These are phyloP conservation scores for Echiichthys vipera DNA, from an alignment of 2,797 vertebrate genomes.

Conservation along the genomic window DNA sequence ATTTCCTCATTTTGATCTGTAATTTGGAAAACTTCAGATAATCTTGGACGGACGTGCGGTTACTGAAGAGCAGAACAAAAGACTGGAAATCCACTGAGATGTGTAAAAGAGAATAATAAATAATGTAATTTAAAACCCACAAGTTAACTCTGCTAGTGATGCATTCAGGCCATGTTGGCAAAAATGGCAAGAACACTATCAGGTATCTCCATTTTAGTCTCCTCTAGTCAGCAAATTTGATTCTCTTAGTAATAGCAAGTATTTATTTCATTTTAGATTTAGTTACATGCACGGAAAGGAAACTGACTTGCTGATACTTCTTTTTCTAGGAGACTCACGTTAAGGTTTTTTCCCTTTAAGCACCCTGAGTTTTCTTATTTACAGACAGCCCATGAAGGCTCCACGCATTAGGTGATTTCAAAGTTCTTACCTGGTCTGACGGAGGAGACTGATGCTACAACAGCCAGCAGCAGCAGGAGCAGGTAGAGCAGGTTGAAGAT, in stretches of 20 bases:
- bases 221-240: background rate
- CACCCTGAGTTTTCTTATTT: rapidly evolving
- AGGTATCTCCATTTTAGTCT: no score
- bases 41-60: no score
- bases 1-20: no score
- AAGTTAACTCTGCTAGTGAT: background rate
- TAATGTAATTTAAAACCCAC: background rate
- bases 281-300: background rate
- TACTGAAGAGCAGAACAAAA: no score
- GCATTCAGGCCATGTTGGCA: background rate
- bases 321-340: background rate
- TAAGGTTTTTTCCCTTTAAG: background rate
- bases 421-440: slow-evolving; percentile 76
- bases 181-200: background rate
- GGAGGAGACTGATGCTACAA: slow-evolving; percentile 51
- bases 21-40: no score
- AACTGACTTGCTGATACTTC: background rate
- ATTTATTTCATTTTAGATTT: background rate
- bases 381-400: background rate
- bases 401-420: background rate
- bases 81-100: no score
- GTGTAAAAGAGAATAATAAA: no score
- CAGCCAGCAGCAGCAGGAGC: slow-evolving; percentile 73
- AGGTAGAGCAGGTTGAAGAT: slow-evolving; percentile 81
- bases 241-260: background rate